A percentile compares a stretch with the other conserved stretches of the same genome.
Conservation (phyloP, 2,797 vertebrate species). For the Chromobotia macracanthus region DNA sequence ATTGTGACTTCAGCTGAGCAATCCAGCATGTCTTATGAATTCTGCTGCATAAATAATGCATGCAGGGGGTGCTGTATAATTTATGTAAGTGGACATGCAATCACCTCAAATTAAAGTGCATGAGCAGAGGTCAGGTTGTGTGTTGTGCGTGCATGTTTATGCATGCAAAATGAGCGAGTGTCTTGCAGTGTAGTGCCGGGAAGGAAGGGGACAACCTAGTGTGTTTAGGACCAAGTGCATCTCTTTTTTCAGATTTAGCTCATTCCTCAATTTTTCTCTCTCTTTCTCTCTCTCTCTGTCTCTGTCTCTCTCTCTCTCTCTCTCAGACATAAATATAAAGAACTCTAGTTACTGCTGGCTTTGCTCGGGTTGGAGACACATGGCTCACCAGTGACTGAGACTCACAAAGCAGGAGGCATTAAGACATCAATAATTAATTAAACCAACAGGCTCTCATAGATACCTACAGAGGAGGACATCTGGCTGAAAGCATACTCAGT, state of each 20-base stretch:
- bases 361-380: slow-evolving; percentile 46
- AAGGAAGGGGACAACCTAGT: slow-evolving; percentile 29
- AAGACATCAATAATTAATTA: slow-evolving; percentile 68
- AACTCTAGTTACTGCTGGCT: slow-evolving; percentile 48
- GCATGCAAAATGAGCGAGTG: slow-evolving; percentile 40
- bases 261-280: slow-evolving; percentile 44
- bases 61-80: slow-evolving; percentile 71
- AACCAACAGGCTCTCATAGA: slow-evolving; percentile 64
- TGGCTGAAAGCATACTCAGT: slow-evolving; percentile 61
- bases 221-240: slow-evolving; percentile 36
- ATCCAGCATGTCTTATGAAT: slow-evolving; percentile 75
- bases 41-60: slow-evolving; percentile 78
- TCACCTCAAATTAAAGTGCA: slow-evolving; percentile 80
- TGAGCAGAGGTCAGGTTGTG: slow-evolving; percentile 54
- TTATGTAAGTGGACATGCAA: slow-evolving; percentile 84
- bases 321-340: slow-evolving; percentile 22
- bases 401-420: slow-evolving; percentile 62
- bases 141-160: slow-evolving; percentile 43
- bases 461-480: slow-evolving; percentile 67
- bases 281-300: neutral
- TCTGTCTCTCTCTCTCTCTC: too few relatives aligned
- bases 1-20: slow-evolving; percentile 64
- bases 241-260: slow-evolving; percentile 45
- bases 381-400: slow-evolving; percentile 57
- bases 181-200: slow-evolving; percentile 4